Evolutionary conservation across 2,888 invertebrate genomes (phyloP).

Genomic region (Elmis aenea): DNA sequence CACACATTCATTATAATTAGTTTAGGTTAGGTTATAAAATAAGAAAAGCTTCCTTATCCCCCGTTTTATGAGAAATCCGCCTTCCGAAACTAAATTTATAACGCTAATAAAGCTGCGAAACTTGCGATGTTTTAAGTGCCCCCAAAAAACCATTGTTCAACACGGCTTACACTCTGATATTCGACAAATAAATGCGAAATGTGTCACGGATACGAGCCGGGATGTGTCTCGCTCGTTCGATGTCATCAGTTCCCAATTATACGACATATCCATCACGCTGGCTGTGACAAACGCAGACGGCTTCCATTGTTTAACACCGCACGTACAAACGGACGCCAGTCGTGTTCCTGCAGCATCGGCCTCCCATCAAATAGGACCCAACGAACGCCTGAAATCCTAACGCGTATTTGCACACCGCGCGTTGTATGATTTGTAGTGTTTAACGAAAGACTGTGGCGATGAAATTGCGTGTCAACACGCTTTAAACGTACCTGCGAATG

Average conservation of each 20-base stretch:
- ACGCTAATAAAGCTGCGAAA: too few relatives aligned
- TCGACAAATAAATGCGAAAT: constrained; percentile 13
- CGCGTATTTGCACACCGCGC: constrained; percentile 18
- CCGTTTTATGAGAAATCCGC: background rate
- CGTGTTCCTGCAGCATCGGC: constrained; percentile 22
- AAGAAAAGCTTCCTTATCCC: constrained; percentile 3
- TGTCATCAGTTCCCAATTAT: constrained; percentile 29
- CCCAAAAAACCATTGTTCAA: too few relatives aligned
- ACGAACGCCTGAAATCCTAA: constrained; percentile 19
- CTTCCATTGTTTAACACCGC: constrained; percentile 26
- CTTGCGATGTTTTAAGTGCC: too few relatives aligned
- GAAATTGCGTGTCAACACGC: too few relatives aligned
- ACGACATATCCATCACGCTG: constrained; percentile 30
- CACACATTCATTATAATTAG: constrained; percentile 30
- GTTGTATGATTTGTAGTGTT: too few relatives aligned
- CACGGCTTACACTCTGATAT: too few relatives aligned
- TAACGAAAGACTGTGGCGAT: too few relatives aligned
- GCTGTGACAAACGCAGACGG: constrained; percentile 29
- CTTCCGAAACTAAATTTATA: background rate
- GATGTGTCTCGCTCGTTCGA: constrained; percentile 11
- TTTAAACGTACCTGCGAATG: too few relatives aligned
- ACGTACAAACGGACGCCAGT: constrained; percentile 19
- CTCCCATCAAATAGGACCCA: constrained; percentile 20
- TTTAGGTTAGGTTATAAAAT: constrained; percentile 27
- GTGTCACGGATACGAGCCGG: constrained; percentile 12